These are phyloP conservation scores for Drosophila suzukii DNA, from an alignment of 1,140 invertebrate species.

Conservation along the genomic window DNA sequence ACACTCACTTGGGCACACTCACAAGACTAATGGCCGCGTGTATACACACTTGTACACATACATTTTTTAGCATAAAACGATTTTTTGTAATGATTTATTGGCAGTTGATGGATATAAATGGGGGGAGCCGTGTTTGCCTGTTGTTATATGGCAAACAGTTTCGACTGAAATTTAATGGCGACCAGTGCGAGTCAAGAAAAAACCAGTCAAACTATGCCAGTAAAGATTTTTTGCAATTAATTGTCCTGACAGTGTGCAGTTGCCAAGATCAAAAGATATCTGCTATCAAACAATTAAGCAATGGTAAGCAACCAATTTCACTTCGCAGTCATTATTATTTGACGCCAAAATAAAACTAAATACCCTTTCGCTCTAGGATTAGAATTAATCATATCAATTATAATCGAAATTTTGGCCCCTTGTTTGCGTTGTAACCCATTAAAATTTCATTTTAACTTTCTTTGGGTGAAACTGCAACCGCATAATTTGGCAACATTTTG, in stretches of 20 bases:
- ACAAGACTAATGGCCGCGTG: conserved; percentile 43
- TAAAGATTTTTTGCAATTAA: conserved; percentile 32
- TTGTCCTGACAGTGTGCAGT: conserved; percentile 11
- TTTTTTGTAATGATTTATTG: conserved; percentile 85
- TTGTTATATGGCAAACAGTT: conserved; percentile 53
- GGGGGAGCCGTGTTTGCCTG: conserved; percentile 38
- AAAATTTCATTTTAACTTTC: conserved; percentile 8
- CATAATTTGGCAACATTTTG: conserved; percentile 74
- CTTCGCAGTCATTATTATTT: not conserved
- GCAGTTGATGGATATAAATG: conserved; percentile 55
- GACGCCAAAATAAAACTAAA: not conserved
- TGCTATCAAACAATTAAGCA: conserved; percentile 5
- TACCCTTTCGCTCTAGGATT: too few relatives aligned
- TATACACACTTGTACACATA: conserved; percentile 24
- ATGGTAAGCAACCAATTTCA: not conserved
- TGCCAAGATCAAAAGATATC: not conserved
- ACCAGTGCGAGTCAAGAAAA: conserved; percentile 10
- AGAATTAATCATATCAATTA: not conserved
- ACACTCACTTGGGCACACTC: not conserved
- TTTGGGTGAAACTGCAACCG: conserved; percentile 38
- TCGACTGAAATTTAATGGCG: conserved; percentile 31
- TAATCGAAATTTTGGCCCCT: not conserved
- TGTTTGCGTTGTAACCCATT: not conserved
- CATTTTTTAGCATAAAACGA: conserved; percentile 50
- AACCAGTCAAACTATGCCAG: conserved; percentile 15